These are phyloP conservation scores for Peromyscus attwateri DNA, from an alignment of 2,797 vertebrate genomes.

Conservation along the genomic window DNA sequence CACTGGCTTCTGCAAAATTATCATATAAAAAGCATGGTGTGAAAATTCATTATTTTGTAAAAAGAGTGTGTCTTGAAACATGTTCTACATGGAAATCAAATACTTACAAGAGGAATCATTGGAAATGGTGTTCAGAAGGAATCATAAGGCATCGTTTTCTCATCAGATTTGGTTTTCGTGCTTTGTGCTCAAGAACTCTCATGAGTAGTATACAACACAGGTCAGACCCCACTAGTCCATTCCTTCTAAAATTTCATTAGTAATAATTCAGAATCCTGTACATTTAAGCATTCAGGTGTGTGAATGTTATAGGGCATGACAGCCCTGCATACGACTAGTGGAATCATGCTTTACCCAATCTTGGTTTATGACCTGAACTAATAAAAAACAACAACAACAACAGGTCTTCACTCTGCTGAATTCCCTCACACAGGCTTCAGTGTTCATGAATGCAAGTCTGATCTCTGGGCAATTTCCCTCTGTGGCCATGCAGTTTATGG, in stretches of 20 bases:
- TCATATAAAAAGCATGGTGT: neutral
- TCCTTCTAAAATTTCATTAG: slow-evolving; percentile 78
- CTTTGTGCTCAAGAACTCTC: slow-evolving; percentile 64
- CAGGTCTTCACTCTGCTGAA: slow-evolving; percentile 20
- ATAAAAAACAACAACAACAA: slow-evolving; percentile 22
- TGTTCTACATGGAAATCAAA: slow-evolving; percentile 74
- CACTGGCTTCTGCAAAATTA: slow-evolving; percentile 56
- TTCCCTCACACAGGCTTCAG: neutral
- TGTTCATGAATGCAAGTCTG: neutral
- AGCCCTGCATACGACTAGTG: neutral
- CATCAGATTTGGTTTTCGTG: slow-evolving; percentile 74
- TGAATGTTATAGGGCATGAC: slow-evolving; percentile 50
- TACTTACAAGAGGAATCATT: slow-evolving; percentile 71
- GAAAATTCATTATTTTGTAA: slow-evolving; percentile 68
- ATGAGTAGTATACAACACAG: slow-evolving; percentile 67
- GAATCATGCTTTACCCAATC: slow-evolving; percentile 72
- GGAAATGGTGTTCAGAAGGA: slow-evolving; percentile 65
- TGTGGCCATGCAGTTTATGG: neutral
- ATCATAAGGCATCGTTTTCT: slow-evolving; percentile 77
- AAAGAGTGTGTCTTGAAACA: slow-evolving; percentile 62
- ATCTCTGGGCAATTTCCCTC: neutral
- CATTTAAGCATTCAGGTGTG: slow-evolving; percentile 41
- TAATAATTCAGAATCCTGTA: slow-evolving; percentile 80
- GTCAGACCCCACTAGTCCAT: slow-evolving; percentile 61
- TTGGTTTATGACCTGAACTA: slow-evolving; percentile 25